Evolutionary conservation across 2,113 vertebrate genomes (phyloP), one percentile per base, ranked within the genome.

Genomic region (Paedocypris sp.): DNA sequence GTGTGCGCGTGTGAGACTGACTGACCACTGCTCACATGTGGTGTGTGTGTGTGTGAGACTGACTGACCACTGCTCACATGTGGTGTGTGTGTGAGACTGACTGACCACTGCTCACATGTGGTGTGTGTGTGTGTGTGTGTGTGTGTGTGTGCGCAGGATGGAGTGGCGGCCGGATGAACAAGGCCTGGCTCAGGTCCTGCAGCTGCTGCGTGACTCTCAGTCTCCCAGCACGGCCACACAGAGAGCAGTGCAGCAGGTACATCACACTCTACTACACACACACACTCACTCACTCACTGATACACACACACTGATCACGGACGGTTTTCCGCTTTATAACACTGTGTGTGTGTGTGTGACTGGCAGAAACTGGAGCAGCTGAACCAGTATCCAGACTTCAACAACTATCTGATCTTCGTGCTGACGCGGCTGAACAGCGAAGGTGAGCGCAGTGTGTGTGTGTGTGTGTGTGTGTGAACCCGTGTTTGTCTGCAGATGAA

Each of bases 81-180:
- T n/a, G n/a, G n/a, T n/a, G n/a, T n/a, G n/a, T 19, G 18, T 1
- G 19, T n/a, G 29, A 26, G 23, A 56, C 35, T 13, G 29, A 56
- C 13, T 26, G 1, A 5, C n/a, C 29, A 3, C 4, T 54, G 22
- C 36, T 26, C 8, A 3, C 13, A 2, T 26, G 12, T 18, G 1
- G 26, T 11, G 2, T 12, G 5, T 49, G 31, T 29, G 28, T 12
- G 43, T 26, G 20, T 45, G 20, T 43, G n/a, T 47, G n/a, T 5
- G 45, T 58, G 11, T n/a, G 8, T 19, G 36, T 72, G 1, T 66
- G 57, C 38, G 18, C 68, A 82, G 83, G 77, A 94, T 94, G 92
- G 91, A 95, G 79, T 95, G 92, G 92, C 91, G 91, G 79, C 91
- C 92, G 32, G 91, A 94, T 63, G 91, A 93, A 73, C 91, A 94